phyloP scores from a whole-genome alignment of 2,113 vertebrate species.

The Malaclemys terrapin region DNA sequence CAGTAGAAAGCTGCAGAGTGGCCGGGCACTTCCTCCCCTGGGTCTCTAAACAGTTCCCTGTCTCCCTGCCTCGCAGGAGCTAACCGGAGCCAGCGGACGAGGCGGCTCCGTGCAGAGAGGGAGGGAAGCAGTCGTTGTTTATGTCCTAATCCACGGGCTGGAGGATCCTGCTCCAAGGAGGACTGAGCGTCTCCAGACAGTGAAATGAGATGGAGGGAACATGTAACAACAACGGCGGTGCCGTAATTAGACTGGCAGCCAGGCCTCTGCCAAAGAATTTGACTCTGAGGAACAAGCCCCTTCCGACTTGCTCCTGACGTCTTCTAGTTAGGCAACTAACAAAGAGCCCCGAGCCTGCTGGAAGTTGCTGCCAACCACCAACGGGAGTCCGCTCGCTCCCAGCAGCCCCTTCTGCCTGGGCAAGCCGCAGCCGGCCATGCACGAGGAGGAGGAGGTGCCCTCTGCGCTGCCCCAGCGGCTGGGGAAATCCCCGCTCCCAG shows the following conservation, averaged over 20 bases:
- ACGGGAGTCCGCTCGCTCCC: no score
- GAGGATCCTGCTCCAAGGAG: not conserved
- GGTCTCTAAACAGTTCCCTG: no score
- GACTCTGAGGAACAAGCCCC: not conserved
- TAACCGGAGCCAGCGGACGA: not conserved
- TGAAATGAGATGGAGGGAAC: not conserved
- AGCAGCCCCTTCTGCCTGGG: not conserved
- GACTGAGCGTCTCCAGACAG: not conserved
- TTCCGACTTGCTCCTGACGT: not conserved
- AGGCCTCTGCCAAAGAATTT: not conserved
- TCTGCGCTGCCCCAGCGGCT: not conserved
- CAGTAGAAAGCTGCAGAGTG: not conserved
- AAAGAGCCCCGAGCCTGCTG: not conserved
- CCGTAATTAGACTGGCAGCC: not conserved
- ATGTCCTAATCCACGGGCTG: not conserved
- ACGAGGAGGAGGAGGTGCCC: not conserved
- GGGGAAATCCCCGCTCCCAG: not conserved
- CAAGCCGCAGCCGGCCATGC: not conserved
- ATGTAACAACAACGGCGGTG: not conserved
- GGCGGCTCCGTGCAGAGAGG: not conserved
- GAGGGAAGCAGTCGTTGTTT: not conserved
- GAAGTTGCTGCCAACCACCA: not conserved
- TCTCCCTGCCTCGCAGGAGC: not conserved
- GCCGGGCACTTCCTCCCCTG: not conserved
- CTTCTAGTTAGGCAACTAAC: not conserved